Base-by-base conservation (phyloP, 2,888 invertebrate genomes). In the Tanytarsus gracilentus region DNA sequence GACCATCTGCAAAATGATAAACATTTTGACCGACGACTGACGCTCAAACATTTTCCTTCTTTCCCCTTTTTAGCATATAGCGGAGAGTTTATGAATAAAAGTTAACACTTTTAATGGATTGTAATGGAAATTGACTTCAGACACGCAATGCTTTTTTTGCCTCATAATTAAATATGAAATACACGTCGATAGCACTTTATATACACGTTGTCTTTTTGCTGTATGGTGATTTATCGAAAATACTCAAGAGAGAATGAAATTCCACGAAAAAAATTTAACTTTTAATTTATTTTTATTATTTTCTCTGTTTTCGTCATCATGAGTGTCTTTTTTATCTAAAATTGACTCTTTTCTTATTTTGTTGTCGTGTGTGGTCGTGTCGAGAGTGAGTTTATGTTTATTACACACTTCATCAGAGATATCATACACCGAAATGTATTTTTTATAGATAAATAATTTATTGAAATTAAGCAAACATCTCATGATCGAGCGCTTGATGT, bases 51-150 rank as follows among this genome's bases (percentile, higher is more conserved):
- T n/a, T n/a, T 33, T 33, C 9, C 9, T 9, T 33, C 33, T 11
- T 33, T 33, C 33, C n/a, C 33, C n/a, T n/a, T n/a, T n/a, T n/a
- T n/a, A 33, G 3, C 9, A 33, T 33, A 33, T 4, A 9, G n/a
- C n/a, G 11, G n/a, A 11, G 2, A 33, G 11, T 33, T 11, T 33
- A 33, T 33, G 33, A n/a, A n/a, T 33, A n/a, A 44, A 44, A 23
- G 18, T 44, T 44, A 44, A 44, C 44, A 44, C 44, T 44, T 44
- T 44, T 44, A 44, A 44, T 44, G 44, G 40, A 44, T 44, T 23
- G 23, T 44, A 44, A 44, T 44, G 44, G 23, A 44, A 44, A 44
- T 44, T 44, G 44, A 44, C 44, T 44, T 21, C 21, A 9, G 23
- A 44, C 44, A 44, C 44, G 44, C 44, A 44, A 44, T 44, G 9